phyloP scores from a whole-genome alignment of 1,140 invertebrate species.

The Drosophila melanica region DNA sequence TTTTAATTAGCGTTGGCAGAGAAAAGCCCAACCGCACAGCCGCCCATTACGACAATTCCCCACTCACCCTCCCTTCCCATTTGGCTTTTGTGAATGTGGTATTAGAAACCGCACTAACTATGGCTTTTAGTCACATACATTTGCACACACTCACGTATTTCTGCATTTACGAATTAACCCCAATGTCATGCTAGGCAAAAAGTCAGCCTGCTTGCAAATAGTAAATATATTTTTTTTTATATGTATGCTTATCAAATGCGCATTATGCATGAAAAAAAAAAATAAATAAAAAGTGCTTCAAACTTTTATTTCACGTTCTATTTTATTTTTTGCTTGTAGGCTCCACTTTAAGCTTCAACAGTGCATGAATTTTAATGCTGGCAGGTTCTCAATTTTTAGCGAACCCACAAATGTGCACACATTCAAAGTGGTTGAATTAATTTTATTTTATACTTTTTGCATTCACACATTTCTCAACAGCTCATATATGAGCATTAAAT shows the following conservation, averaged over 20 bases:
- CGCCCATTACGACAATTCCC: not conserved
- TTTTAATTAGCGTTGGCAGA: slow-evolving; percentile 66
- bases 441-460: slow-evolving; percentile 12
- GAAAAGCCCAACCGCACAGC: slow-evolving; percentile 19
- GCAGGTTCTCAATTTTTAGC: slow-evolving; percentile 17
- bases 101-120: slow-evolving; percentile 50
- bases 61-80: not conserved
- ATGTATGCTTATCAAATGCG: slow-evolving; percentile 38
- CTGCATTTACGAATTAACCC: slow-evolving; percentile 68
- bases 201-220: slow-evolving; percentile 23
- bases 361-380: slow-evolving; percentile 53
- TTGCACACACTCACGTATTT: not conserved
- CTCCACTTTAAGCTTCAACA: slow-evolving; percentile 59
- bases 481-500: slow-evolving; percentile 14
- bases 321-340: slow-evolving; percentile 30
- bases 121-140: slow-evolving; percentile 18
- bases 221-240: slow-evolving; percentile 1
- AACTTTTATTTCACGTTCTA: slow-evolving; percentile 22
- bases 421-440: slow-evolving; percentile 14
- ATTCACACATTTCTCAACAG: slow-evolving; percentile 23
- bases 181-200: slow-evolving; percentile 60
- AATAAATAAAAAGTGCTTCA: slow-evolving; percentile 2
- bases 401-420: slow-evolving; percentile 9
- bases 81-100: slow-evolving; percentile 42
- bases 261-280: slow-evolving; percentile 24